Conservation (phyloP, 2,888 invertebrate genomes). For the Criorhina ranunculi region DNA sequence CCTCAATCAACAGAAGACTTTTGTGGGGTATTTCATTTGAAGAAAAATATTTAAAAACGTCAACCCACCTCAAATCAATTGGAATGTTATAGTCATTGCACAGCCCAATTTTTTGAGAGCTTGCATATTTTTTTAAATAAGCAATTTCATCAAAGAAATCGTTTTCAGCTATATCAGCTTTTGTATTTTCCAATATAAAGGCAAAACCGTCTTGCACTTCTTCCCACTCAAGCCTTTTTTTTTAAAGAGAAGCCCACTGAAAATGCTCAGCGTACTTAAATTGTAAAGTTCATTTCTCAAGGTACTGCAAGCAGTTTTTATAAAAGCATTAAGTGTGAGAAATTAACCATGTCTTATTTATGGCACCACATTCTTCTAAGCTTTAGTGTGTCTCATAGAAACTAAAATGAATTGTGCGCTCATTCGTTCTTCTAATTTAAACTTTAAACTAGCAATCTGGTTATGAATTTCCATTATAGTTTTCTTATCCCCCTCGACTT, state of each 20-base stretch:
- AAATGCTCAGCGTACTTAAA: conserved; percentile 20
- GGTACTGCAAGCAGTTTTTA: conserved; percentile 7
- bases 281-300: conserved; percentile 18
- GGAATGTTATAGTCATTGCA: conserved; percentile 2
- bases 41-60: conserved; percentile 6
- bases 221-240: conserved; percentile 25
- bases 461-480: conserved; percentile 18
- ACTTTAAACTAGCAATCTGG: conserved; percentile 18
- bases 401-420: conserved; percentile 2
- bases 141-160: conserved; percentile 8
- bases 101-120: conserved; percentile 12
- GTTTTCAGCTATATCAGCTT: conserved; percentile 5
- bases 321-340: conserved; percentile 24
- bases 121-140: conserved; percentile 28
- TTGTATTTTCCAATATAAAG: conserved; percentile 26
- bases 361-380: neutral
- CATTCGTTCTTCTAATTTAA: conserved; percentile 28
- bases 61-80: conserved; percentile 20
- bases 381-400: neutral
- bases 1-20: conserved; percentile 8
- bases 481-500: conserved; percentile 25
- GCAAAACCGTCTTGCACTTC: conserved; percentile 19
- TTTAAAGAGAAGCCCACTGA: too few species aligned
- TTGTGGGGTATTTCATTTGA: conserved; percentile 5
- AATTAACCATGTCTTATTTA: conserved; percentile 8